These are phyloP conservation scores for Epizoanthus fatuus DNA, from an alignment of 92 coral and sea anemone species.

Conservation along the genomic window DNA sequence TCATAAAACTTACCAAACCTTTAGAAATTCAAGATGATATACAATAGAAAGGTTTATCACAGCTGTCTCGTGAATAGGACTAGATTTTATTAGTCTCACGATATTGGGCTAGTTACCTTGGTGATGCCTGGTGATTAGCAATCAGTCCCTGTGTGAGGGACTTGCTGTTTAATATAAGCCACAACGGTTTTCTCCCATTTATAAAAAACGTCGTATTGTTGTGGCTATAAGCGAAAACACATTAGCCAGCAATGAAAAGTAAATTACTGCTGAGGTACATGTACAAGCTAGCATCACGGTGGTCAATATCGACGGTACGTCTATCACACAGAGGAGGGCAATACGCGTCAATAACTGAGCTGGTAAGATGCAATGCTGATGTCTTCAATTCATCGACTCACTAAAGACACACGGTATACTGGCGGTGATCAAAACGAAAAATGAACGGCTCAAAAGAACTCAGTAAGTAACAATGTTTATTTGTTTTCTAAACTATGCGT, in stretches of 20 bases:
- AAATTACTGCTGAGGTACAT: no score
- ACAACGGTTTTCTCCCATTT: neutral
- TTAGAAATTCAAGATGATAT: conserved; percentile 1
- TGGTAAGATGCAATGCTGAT: neutral
- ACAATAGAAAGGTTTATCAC: neutral
- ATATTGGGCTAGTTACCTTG: neutral
- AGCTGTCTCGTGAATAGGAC: conserved; percentile 22
- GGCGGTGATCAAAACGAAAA: neutral
- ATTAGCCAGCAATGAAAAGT: neutral
- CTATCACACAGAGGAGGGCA: neutral
- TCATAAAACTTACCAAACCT: neutral
- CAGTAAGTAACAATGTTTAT: conserved; percentile 5
- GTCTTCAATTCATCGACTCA: neutral
- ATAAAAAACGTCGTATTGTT: neutral
- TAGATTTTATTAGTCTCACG: conserved; percentile 23
- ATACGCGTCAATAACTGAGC: neutral
- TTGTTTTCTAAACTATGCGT: neutral
- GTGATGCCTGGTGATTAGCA: no score
- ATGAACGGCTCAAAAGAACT: neutral
- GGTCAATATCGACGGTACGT: neutral
- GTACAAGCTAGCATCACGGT: no score
- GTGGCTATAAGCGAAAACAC: neutral
- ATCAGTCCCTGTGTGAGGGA: neutral
- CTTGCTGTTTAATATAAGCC: neutral
- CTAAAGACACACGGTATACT: neutral